Evolutionary conservation across 2,113 vertebrate species (phyloP), one percentile per base, ranked within the genome.

Genomic region (Nerophis lumbriciformis): DNA sequence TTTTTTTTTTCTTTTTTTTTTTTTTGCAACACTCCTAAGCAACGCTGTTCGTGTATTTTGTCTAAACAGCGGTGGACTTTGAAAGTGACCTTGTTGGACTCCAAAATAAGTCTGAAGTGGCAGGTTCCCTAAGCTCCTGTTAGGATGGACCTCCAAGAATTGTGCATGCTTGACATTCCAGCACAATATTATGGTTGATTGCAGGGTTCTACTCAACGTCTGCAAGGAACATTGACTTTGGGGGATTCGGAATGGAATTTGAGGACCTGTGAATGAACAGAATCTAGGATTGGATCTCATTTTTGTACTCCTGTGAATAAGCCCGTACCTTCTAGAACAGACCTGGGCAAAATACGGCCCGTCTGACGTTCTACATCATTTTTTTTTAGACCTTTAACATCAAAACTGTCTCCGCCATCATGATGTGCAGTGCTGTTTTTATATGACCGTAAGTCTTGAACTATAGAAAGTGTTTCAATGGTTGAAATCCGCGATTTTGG

Each of bases 1-100:
- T 80, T 16, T n/a, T 44, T 9, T 39, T 78, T 79, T 74, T 82
- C 72, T 81, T 69, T 77, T 70, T 78, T 86, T 77, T 79, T 65
- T 70, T 75, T 77, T 81, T 83, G 77, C 77, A 84, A 69, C 82
- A 78, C 73, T 72, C 72, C 68, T 84, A 66, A 65, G 65, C 61
- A 50, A 53, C 64, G 79, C 81, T 73, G 76, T 83, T 71, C 59
- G 67, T 69, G 56, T 79, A 68, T 83, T 63, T 71, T 73, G 66
- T 81, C 67, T 64, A 76, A 83, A 74, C 50, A 69, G 66, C 60
- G 53, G 55, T 79, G 81, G 83, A 86, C 81, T 80, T 83, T 71
- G 39, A 73, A 83, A 78, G 78, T 84, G 80, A 80, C 83, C 80
- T 85, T 83, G 66, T 66, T 54, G 54, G 57, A 58, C 59, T 78